Evolutionary conservation across 2,113 vertebrate genomes (phyloP).

Genomic region (Orcinus orca): DNA sequence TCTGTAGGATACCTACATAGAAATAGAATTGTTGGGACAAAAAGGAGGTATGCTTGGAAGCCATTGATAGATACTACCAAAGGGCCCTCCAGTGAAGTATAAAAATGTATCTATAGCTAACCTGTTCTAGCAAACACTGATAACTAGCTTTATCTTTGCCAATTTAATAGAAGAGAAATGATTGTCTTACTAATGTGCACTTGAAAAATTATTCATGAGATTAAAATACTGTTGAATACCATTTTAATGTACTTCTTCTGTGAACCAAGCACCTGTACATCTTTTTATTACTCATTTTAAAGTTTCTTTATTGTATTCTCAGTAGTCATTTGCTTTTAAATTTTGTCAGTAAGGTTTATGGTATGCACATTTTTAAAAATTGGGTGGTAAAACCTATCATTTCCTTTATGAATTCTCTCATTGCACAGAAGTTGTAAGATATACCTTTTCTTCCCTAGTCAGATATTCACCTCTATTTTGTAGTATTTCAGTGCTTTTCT

Average conservation of each 20-base stretch:
- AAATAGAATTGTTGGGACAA: neutral
- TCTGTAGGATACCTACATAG: neutral
- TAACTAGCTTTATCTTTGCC: neutral
- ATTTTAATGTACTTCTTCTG: neutral
- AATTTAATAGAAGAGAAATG: neutral
- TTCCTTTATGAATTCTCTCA: neutral
- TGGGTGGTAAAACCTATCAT: neutral
- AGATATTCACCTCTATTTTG: neutral
- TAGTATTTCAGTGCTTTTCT: neutral
- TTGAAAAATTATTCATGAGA: neutral
- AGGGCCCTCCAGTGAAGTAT: neutral
- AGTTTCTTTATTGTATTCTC: neutral
- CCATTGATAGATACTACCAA: neutral
- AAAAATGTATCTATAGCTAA: neutral
- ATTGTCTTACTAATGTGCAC: neutral
- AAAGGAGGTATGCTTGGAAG: neutral
- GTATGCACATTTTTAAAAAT: neutral
- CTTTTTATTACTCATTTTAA: neutral
- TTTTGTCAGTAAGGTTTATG: neutral
- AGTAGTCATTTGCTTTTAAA: slow-evolving; percentile 16
- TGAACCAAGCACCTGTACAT: neutral
- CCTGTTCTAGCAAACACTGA: neutral
- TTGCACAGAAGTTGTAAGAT: neutral
- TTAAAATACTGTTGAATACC: neutral
- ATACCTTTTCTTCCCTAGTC: neutral